Evolutionary conservation across 2,888 invertebrate genomes (phyloP), one percentile per base, ranked within the genome.

Genomic region (Entomobrya multifasciata): DNA sequence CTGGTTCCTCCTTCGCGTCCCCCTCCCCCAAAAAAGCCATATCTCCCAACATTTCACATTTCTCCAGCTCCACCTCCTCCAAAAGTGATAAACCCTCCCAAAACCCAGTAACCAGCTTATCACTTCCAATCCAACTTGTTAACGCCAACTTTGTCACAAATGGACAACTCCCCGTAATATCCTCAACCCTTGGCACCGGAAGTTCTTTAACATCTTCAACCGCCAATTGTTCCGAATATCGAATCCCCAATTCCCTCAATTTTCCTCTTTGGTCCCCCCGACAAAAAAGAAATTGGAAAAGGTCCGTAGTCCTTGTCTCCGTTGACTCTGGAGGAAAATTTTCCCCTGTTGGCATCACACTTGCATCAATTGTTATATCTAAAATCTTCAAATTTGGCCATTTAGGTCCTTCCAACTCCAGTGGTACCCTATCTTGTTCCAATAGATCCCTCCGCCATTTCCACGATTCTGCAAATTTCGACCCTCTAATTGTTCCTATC

Each of bases 101-200:
- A 15, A 78, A 47, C 11, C 17, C 1, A 5, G 17, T 25, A 8
- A 78, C 1, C 0, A 62, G n/a, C n/a, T 62, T 78, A 30, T 78
- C 62, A n/a, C 62, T 78, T 13, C 78, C 78, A 0, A 15, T 13
- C 78, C 78, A 78, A 10, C 25, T 49, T 6, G 6, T 25, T 8
- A 78, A 27, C 0, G 27, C 62, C 13, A 78, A 49, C n/a, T 20
- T 47, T 1, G n/a, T 78, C 5, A 78, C 3, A n/a, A 41, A 41
- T 6, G 27, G n/a, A 17, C 78, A 78, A 17, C n/a, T 13, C 0
- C 6, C 1, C 10, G 44, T 13, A 25, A 78, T 6, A n/a, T 47
- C 8, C 5, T 8, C 11, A 8, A n/a, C 25, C 17, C 27, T 6
- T 30, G 65, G 62, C 17, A 22, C 1, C 0, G 60, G 60, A 17